A percentile compares a stretch with the other conserved stretches of the same genome.
Evolutionary conservation across 2,797 vertebrate species (phyloP).

Genomic region (Sylvilagus floridanus): DNA sequence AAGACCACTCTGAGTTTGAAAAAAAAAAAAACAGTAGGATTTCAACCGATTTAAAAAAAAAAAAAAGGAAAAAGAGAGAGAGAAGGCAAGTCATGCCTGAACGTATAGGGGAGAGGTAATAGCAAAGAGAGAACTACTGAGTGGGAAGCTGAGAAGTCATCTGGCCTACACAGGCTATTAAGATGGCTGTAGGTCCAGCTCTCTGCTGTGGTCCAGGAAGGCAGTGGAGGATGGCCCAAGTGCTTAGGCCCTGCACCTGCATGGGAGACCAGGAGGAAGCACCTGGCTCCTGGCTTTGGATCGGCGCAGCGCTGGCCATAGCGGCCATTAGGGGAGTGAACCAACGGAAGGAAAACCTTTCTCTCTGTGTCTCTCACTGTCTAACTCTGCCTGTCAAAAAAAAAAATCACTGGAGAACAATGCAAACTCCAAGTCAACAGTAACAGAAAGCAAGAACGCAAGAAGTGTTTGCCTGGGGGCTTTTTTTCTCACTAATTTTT

Average conservation of each 20-base stretch:
- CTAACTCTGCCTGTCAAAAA: too few relatives aligned
- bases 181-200: background rate
- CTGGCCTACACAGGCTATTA: background rate
- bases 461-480: background rate
- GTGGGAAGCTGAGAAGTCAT: background rate
- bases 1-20: conserved; percentile 27
- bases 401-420: background rate
- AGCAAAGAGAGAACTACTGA: background rate
- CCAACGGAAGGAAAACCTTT: too few relatives aligned
- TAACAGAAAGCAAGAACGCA: background rate
- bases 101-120: background rate
- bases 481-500: background rate
- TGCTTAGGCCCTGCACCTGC: too few relatives aligned
- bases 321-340: too few relatives aligned
- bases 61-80: background rate
- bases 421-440: background rate
- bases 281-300: too few relatives aligned
- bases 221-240: too few relatives aligned
- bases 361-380: too few relatives aligned
- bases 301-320: too few relatives aligned
- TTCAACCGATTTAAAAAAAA: background rate
- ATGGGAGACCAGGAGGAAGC: too few relatives aligned
- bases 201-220: too few relatives aligned
- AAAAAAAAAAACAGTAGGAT: background rate
- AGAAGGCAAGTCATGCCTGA: background rate